These are phyloP conservation scores for Plectus sambesii DNA, from an alignment of 1,140 invertebrate species.

Conservation along the genomic window DNA sequence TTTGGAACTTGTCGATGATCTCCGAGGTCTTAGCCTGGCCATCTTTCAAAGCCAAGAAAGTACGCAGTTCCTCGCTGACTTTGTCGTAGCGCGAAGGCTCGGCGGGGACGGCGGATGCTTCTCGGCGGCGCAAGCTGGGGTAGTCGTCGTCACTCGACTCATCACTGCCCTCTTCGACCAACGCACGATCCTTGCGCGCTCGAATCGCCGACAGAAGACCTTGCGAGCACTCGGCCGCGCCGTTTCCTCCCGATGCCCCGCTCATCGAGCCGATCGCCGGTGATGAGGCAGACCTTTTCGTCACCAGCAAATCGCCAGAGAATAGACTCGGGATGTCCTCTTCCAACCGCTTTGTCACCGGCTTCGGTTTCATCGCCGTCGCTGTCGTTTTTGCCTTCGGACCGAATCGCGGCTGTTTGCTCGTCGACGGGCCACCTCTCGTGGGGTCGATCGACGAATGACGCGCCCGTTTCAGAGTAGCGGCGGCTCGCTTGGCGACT, in stretches of 20 bases:
- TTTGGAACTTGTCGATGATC: conserved; percentile 28
- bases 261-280: conserved; percentile 16
- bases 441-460: conserved; percentile 5
- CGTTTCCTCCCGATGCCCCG: background rate
- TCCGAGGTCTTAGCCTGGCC: conserved; percentile 29
- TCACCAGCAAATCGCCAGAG: too few species aligned
- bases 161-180: conserved; percentile 2
- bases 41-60: conserved; percentile 26
- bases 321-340: too few species aligned
- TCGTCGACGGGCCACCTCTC: too few species aligned
- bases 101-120: too few species aligned
- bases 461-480: conserved; percentile 23
- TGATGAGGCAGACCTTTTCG: conserved; percentile 13
- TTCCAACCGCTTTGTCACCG: conserved; percentile 1
- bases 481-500: conserved; percentile 36
- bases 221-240: conserved; percentile 12
- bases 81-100: conserved; percentile 36
- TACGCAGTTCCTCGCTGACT: conserved; percentile 31
- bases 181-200: conserved; percentile 13
- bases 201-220: conserved; percentile 15
- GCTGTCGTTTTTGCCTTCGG: too few species aligned
- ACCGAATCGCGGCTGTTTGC: too few species aligned
- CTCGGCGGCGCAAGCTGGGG: too few species aligned
- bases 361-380: conserved; percentile 7
- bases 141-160: conserved; percentile 25